phyloP scores from a whole-genome alignment of 2,113 vertebrate species.

The Cygnus atratus region DNA sequence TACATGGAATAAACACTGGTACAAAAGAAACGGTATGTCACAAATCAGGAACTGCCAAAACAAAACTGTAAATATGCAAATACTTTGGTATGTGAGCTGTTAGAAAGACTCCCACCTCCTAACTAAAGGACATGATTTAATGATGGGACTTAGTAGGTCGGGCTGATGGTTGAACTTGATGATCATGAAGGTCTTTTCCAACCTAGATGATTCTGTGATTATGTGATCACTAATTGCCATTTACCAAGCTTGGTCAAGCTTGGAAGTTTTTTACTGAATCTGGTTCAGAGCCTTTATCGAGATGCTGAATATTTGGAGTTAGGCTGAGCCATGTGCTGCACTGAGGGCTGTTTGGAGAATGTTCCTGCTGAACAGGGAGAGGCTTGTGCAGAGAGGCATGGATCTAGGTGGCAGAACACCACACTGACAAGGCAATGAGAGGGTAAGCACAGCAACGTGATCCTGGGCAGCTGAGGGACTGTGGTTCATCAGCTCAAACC shows the following conservation, averaged over 20 bases:
- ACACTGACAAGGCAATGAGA: not conserved
- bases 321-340: accelerated
- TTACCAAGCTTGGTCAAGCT: not conserved
- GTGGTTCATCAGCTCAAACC: not conserved
- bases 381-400: not conserved
- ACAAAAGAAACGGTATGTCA: not conserved
- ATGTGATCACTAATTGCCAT: not conserved
- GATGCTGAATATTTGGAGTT: not conserved
- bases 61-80: not conserved
- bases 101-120: not conserved
- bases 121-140: not conserved
- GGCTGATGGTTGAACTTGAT: not conserved
- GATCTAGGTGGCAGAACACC: not conserved
- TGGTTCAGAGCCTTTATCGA: not conserved
- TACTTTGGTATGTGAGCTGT: accelerated
- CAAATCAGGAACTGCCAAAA: not conserved
- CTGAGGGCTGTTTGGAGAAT: not conserved
- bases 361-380: not conserved
- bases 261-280: not conserved
- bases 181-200: not conserved
- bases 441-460: not conserved
- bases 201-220: not conserved
- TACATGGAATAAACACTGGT: not conserved
- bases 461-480: too few relatives aligned
- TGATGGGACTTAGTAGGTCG: not conserved